A percentile compares a stretch with the other conserved stretches of the same genome.
These are phyloP conservation scores for Cherax destructor DNA, from an alignment of 1,140 invertebrate genomes.

Conservation along the genomic window DNA sequence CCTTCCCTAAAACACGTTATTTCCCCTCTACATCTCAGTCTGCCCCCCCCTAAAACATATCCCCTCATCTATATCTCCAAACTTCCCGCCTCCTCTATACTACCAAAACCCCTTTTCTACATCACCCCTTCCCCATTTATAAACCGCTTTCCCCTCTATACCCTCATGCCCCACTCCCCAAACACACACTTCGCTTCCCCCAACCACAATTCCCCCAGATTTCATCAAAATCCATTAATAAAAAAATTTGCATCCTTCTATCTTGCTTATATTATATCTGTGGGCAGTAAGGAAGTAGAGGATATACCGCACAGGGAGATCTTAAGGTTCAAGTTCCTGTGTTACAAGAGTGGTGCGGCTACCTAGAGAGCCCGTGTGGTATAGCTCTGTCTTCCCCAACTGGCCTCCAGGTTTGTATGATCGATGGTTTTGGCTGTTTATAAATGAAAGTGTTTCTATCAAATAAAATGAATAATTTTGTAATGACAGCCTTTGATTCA, in stretches of 20 bases:
- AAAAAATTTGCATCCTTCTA: slow-evolving; percentile 37
- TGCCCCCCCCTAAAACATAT: neutral
- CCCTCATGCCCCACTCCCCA: neutral
- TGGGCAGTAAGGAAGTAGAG: slow-evolving; percentile 24
- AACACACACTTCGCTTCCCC: neutral
- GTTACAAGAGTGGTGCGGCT: neutral
- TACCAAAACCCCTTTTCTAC: neutral
- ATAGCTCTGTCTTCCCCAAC: neutral
- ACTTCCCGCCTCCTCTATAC: neutral
- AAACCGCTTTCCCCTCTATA: too few relatives aligned
- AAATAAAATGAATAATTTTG: slow-evolving; percentile 68
- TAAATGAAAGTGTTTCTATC: slow-evolving; percentile 70
- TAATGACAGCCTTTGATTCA: slow-evolving; percentile 3
- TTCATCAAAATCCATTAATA: slow-evolving; percentile 37
- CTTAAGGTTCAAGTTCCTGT: slow-evolving; percentile 4
- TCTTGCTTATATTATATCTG: slow-evolving; percentile 55
- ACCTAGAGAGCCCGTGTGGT: neutral
- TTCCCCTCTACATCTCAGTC: neutral
- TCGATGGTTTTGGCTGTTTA: slow-evolving; percentile 68
- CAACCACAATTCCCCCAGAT: neutral
- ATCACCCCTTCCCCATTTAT: too few relatives aligned
- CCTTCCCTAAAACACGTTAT: neutral
- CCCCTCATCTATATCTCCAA: neutral
- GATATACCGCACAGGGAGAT: neutral
- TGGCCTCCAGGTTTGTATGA: slow-evolving; percentile 54